Evolutionary conservation across 2,797 vertebrate species (phyloP), one percentile per base, ranked within the genome.

Genomic region (Gymnothorax javanicus): DNA sequence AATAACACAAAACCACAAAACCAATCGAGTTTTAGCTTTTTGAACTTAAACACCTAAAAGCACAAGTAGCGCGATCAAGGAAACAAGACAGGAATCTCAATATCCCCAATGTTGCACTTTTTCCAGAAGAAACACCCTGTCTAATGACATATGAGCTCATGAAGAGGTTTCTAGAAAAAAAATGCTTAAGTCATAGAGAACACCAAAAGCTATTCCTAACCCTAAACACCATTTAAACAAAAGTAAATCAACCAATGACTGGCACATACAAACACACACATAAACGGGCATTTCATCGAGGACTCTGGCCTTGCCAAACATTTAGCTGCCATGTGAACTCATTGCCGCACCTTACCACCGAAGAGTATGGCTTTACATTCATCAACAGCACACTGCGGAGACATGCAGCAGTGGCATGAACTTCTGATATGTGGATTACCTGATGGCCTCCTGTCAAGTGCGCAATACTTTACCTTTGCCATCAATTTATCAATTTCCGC

Each of bases 361-460:
- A 58, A 62, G 33, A 73, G 60, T n/a, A 33, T 23, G 56, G 57
- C 62, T 77, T 77, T 84, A 79, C 43, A 79, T 43, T 57, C 71
- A 1, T 60, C 8, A 6, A 79, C 77, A 58, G 87, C 20, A n/a
- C 27, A 59, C 60, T n/a, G 25, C 15, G 3, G 8, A 9, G 62
- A 25, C 43, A 8, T 43, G 73, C 73, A 43, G 33, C 33, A 43
- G 2, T 67, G 17, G 62, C 82, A 2, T 52, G 67, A 57, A 25
- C 67, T 87, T 75, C n/a, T 84, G 83, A 86, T 92, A 93, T 89
- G 90, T 82, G 90, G 90, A 88, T 94, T 88, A 94, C n/a, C 86
- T 89, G 83, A 91, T 91, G 92, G 91, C 92, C 91, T 93, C 93
- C 91, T n/a, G 89, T 89, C 88, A 90, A 87, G 93, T 89, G 89